phyloP scores from a whole-genome alignment of 92 coral and sea anemone genomes.

The Bergia sp. region DNA sequence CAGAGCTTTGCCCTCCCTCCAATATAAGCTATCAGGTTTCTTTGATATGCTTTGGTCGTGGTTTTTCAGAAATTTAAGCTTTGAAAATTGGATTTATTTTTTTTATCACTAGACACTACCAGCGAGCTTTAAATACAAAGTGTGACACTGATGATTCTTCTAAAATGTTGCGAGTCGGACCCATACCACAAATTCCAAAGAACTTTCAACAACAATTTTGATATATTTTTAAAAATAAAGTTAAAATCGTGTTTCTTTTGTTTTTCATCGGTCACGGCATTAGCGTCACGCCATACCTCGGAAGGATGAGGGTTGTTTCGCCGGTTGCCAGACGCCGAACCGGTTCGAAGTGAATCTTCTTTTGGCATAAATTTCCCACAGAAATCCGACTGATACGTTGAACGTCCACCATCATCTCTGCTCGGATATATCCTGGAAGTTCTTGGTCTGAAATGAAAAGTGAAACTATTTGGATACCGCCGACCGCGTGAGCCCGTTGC shows the following conservation, averaged over 20 bases:
- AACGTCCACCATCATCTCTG: constrained; percentile 55
- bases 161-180: too few species aligned
- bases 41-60: too few species aligned
- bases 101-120: too few species aligned
- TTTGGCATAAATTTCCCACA: constrained; percentile 56
- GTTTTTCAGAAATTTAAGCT: too few species aligned
- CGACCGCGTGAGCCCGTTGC: constrained; percentile 52
- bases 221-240: not conserved
- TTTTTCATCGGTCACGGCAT: not conserved
- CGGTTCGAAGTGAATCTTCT: constrained; percentile 60
- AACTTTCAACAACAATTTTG: not conserved
- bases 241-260: not conserved
- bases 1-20: too few species aligned
- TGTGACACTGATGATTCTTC: too few species aligned
- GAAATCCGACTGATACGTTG: constrained; percentile 80
- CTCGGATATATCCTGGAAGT: constrained; percentile 84
- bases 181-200: too few species aligned
- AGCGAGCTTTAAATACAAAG: too few species aligned
- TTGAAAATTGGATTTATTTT: too few species aligned
- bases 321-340: constrained; percentile 76
- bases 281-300: constrained; percentile 65
- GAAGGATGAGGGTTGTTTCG: constrained; percentile 97
- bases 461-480: not conserved
- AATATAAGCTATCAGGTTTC: too few species aligned
- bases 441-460: constrained; percentile 67